phyloP scores from a whole-genome alignment of 1,140 invertebrate genomes.

The Drosophila novamexicana region DNA sequence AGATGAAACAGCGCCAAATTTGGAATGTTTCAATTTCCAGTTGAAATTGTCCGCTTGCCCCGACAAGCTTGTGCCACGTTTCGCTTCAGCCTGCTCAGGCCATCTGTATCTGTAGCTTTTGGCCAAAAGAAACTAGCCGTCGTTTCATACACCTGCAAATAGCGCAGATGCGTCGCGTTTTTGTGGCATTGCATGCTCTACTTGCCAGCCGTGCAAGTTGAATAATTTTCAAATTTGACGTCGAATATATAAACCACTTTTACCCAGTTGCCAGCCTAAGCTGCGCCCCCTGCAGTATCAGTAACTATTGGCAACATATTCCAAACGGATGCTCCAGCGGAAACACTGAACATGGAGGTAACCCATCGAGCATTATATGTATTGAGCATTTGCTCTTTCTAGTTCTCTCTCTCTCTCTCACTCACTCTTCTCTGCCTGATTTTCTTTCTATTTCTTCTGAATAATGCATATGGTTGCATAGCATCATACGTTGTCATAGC shows the following conservation, averaged over 20 bases:
- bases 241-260: conserved; percentile 57
- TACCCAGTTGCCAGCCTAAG: conserved; percentile 19
- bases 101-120: conserved; percentile 50
- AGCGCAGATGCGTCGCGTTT: conserved; percentile 35
- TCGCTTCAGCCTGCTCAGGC: conserved; percentile 13
- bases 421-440: conserved; percentile 1
- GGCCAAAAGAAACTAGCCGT: conserved; percentile 48
- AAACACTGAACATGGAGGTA: conserved; percentile 61
- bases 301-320: conserved; percentile 57
- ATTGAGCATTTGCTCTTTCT: conserved; percentile 35
- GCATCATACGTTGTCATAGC: conserved; percentile 55
- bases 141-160: conserved; percentile 44
- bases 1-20: conserved; percentile 67
- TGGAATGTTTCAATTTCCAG: conserved; percentile 40
- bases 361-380: conserved; percentile 42
- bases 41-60: conserved; percentile 45
- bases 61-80: conserved; percentile 59
- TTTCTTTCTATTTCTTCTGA: conserved; percentile 18
- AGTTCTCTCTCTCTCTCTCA: background rate
- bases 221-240: conserved; percentile 82
- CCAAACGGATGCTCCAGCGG: conserved; percentile 68
- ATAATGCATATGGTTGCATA: conserved; percentile 65
- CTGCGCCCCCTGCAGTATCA: conserved; percentile 36
- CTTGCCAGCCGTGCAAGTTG: conserved; percentile 61
- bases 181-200: conserved; percentile 66